These are phyloP conservation scores for Rhabdomys pumilio DNA, from an alignment of 2,797 vertebrate species.

Conservation along the genomic window DNA sequence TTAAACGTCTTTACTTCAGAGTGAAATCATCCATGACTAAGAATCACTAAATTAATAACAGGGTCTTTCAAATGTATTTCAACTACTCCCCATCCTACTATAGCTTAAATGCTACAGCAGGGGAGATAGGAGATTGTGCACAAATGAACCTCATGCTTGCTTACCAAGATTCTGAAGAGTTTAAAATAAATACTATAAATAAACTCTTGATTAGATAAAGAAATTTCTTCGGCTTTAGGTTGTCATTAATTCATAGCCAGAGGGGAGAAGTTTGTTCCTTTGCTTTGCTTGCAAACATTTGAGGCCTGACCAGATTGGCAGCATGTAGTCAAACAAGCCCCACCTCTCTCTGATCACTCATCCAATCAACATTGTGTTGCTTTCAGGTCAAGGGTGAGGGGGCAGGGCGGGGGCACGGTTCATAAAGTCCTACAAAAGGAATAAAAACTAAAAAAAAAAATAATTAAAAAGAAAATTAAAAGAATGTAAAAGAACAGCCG, in stretches of 20 bases:
- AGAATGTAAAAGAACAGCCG: not conserved
- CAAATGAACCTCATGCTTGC: not conserved
- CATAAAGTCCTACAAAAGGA: conserved; percentile 56
- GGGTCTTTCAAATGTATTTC: conserved; percentile 32
- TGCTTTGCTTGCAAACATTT: conserved; percentile 79
- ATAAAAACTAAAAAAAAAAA: not conserved
- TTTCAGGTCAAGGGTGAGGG: conserved; percentile 55
- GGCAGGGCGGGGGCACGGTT: not conserved
- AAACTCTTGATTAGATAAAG: conserved; percentile 65
- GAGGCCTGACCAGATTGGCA: conserved; percentile 76
- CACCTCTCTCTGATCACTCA: conserved; percentile 79
- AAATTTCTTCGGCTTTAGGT: conserved; percentile 69
- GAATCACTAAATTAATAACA: not conserved
- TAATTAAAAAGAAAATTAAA: not conserved
- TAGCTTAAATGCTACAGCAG: conserved; percentile 24
- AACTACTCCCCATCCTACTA: not conserved
- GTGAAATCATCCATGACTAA: not conserved
- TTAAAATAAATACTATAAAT: conserved; percentile 79
- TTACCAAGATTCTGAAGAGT: conserved; percentile 67
- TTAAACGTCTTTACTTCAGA: not conserved
- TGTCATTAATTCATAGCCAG: conserved; percentile 84
- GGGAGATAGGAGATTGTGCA: not conserved
- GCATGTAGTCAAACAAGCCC: conserved; percentile 73
- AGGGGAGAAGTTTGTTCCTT: conserved; percentile 52
- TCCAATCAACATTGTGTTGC: conserved; percentile 51